phyloP scores from a whole-genome alignment of 2,888 invertebrate genomes.

The Andrena praecox region DNA sequence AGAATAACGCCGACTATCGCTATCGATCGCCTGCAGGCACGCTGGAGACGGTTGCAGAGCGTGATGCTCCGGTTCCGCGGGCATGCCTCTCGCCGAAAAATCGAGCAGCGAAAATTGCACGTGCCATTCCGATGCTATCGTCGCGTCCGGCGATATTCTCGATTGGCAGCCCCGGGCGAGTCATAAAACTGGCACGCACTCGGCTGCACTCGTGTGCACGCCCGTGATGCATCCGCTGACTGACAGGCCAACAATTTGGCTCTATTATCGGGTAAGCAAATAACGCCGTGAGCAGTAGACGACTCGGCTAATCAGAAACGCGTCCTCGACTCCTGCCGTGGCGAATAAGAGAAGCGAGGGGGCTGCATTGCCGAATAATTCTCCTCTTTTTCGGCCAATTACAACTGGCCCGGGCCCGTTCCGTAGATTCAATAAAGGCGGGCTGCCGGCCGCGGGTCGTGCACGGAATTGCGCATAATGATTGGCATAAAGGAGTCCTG shows the following conservation, averaged over 20 bases:
- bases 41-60: not conserved
- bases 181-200: slow-evolving; percentile 78
- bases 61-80: slow-evolving; percentile 33
- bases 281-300: slow-evolving; percentile 72
- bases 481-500: slow-evolving; percentile 17
- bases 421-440: slow-evolving; percentile 58
- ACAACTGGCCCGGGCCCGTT: slow-evolving; percentile 29
- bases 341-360: slow-evolving; percentile 28
- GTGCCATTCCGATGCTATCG: slow-evolving; percentile 73
- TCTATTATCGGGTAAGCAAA: slow-evolving; percentile 81
- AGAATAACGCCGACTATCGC: not conserved
- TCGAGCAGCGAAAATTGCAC: slow-evolving; percentile 53
- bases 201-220: slow-evolving; percentile 13
- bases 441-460: slow-evolving; percentile 35
- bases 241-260: slow-evolving; percentile 80
- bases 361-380: slow-evolving; percentile 34
- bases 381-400: slow-evolving; percentile 27
- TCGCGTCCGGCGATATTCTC: slow-evolving; percentile 57
- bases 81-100: slow-evolving; percentile 36
- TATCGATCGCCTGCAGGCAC: slow-evolving; percentile 30
- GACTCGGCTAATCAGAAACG: slow-evolving; percentile 20
- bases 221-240: slow-evolving; percentile 59
- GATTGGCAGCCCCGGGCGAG: slow-evolving; percentile 77
- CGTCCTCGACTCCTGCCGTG: slow-evolving; percentile 5
- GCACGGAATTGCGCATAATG: slow-evolving; percentile 49